Percentiles rank a stretch among this genome's conserved stretches.
These are phyloP conservation scores for Trissoscelio sp. DNA, from an alignment of 2,888 invertebrate species.

Conservation along the genomic window DNA sequence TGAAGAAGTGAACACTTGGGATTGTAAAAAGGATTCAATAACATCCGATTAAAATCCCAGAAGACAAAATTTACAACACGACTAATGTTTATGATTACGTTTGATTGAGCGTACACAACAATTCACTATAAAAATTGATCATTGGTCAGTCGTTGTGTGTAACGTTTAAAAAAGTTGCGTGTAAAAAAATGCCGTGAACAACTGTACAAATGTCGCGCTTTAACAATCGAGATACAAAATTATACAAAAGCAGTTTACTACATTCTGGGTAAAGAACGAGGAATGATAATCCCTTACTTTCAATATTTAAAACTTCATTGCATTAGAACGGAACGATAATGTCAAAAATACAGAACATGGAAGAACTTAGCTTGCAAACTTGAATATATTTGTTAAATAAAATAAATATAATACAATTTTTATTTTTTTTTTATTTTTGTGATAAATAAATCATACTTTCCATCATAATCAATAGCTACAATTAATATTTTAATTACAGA, in stretches of 20 bases:
- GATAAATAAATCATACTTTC: too few relatives aligned
- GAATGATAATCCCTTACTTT: slow-evolving; percentile 31
- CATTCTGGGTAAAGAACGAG: slow-evolving; percentile 11
- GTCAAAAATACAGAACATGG: neutral
- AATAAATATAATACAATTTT: too few relatives aligned
- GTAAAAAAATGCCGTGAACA: slow-evolving; percentile 37
- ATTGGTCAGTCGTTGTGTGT: slow-evolving; percentile 51
- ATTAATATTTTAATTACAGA: too few relatives aligned
- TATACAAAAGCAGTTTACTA: slow-evolving; percentile 36
- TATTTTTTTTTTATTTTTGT: too few relatives aligned
- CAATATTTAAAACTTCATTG: slow-evolving; percentile 21
- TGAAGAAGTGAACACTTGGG: too few relatives aligned
- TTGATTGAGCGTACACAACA: slow-evolving; percentile 51
- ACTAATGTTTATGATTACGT: slow-evolving; percentile 17
- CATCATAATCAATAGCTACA: too few relatives aligned
- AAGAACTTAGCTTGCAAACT: neutral
- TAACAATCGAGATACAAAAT: slow-evolving; percentile 44
- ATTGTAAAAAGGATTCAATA: too few relatives aligned
- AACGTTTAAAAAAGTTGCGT: slow-evolving; percentile 40
- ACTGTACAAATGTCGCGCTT: slow-evolving; percentile 46
- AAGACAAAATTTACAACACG: slow-evolving; percentile 28
- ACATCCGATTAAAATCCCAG: neutral
- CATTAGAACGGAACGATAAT: neutral
- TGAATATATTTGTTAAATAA: neutral
- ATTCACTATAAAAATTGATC: slow-evolving; percentile 44